Base-by-base conservation (phyloP, 2,888 invertebrate species). In the Netelia melanura region DNA sequence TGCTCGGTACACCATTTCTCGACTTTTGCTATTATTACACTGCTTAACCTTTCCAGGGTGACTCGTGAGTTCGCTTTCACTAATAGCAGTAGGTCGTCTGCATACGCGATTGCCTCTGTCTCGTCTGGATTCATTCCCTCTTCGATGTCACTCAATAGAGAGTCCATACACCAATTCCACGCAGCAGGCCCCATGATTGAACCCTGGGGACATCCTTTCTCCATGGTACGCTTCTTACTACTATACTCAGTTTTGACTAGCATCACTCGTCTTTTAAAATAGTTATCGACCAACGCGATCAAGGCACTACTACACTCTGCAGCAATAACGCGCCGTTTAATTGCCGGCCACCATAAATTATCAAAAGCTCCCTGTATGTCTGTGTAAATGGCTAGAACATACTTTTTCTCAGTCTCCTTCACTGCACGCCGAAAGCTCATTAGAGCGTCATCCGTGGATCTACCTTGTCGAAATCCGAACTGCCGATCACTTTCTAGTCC, bases 351-450 rank as follows among this genome's bases (percentile, higher is more conserved):
- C 90, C 90, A 91, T 3, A 91, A 89, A 68, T 91, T 91, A 61
- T 92, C 88, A 71, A 92, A 92, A 2, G 91, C 92, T 1, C 90
- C 91, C 6, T 88, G 86, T n/a, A 92, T 91, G 86, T 91, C 91
- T 21, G 91, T 68, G 56, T 89, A 86, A 1, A 91, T 62, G 8
- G 81, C 81, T 14, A 86, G 84, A 1, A 88, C 89, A 71, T 89
- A 88, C 25, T 91, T 92, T n/a, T 86, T 86, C 1, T 44, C 52
- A 1, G 54, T 72, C 1, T 8, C 10, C 6, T 56, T 30, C 1
- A 75, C 72, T 1, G 14, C 9, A 0, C 56, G 56, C 6, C 86
- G 10, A 0, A 91, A 21, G 0, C 43, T 5, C 0, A 70, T 56
- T 0, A 91, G 75, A 0, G 92, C 91, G 0, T 90, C 81, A 1